Evolutionary conservation across 2,888 invertebrate genomes (phyloP), one percentile per base, ranked within the genome.

Genomic region (Herminia tarsipennalis): DNA sequence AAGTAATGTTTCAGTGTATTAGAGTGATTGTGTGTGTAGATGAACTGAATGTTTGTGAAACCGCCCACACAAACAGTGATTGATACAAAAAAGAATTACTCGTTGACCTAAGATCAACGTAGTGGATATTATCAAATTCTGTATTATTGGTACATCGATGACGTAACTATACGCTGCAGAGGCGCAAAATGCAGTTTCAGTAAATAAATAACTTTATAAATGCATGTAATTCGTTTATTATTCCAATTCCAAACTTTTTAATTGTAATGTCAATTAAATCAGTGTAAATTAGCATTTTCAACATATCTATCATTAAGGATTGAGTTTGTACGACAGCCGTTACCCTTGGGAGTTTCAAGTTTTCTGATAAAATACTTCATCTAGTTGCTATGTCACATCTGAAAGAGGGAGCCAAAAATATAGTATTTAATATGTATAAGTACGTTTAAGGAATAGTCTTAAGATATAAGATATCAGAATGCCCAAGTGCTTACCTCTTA

Each of bases 211-310:
- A n/a, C n/a, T n/a, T n/a, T n/a, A n/a, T n/a, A n/a, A n/a, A n/a
- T n/a, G n/a, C n/a, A n/a, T n/a, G n/a, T n/a, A n/a, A n/a, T n/a
- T n/a, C n/a, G n/a, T n/a, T n/a, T n/a, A n/a, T n/a, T n/a, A n/a
- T n/a, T n/a, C n/a, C 29, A 14, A 3, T 9, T 46, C 28, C 47
- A 56, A 63, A 62, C 16, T 25, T 42, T 20, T 30, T 33, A 37
- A 56, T 48, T 61, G 44, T 55, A 48, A 61, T 38, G 63, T 78
- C 79, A 77, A 77, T 78, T 72, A 75, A 53, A 55, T 62, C 66
- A 68, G 63, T 63, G 54, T 72, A 55, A 56, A 61, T 57, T 61
- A 70, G 56, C 53, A 67, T 69, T 58, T 47, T 63, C 63, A 52
- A 77, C 73, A 76, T 78, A 76, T 73, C 77, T 61, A 53, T 62